These are phyloP conservation scores for Etheostoma spectabile DNA, from an alignment of 2,113 vertebrate species.

Conservation along the genomic window DNA sequence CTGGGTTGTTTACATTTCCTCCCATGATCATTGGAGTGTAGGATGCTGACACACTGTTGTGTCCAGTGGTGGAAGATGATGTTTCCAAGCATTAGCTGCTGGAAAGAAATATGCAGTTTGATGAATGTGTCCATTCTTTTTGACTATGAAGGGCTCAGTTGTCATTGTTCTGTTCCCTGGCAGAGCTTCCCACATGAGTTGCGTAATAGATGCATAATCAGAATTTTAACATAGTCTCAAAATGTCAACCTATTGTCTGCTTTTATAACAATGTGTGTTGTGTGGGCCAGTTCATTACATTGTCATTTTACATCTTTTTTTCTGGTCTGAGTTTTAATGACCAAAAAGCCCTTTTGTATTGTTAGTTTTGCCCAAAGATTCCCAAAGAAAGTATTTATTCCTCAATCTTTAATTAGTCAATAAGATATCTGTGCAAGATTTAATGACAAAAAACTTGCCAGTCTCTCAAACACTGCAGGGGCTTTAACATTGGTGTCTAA, in stretches of 20 bases:
- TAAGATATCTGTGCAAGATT: slow-evolving; percentile 18
- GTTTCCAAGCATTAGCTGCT: slow-evolving; percentile 45
- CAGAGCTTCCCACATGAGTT: slow-evolving; percentile 71
- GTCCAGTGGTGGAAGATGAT: slow-evolving; percentile 42
- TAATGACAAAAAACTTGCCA: slow-evolving; percentile 4
- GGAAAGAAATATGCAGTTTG: slow-evolving; percentile 50
- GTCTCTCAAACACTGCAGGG: slow-evolving; percentile 10
- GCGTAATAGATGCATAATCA: slow-evolving; percentile 70
- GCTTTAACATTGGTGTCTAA: slow-evolving; percentile 30
- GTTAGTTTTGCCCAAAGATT: not conserved
- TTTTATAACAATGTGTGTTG: slow-evolving; percentile 52
- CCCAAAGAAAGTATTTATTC: not conserved
- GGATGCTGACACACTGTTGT: slow-evolving; percentile 46
- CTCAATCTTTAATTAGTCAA: not conserved
- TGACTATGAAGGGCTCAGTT: slow-evolving; percentile 55
- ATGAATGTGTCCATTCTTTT: slow-evolving; percentile 74
- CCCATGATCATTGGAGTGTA: slow-evolving; percentile 38
- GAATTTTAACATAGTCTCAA: slow-evolving; percentile 66
- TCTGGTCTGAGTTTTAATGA: not conserved
- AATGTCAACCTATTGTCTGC: slow-evolving; percentile 57
- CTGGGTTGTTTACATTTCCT: slow-evolving; percentile 18
- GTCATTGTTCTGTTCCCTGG: slow-evolving; percentile 57
- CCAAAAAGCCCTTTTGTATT: not conserved
- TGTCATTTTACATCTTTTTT: slow-evolving; percentile 24
- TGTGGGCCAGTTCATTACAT: slow-evolving; percentile 43